phyloP scores from a whole-genome alignment of 2,888 invertebrate genomes.

The Drosophila paranaensis region DNA sequence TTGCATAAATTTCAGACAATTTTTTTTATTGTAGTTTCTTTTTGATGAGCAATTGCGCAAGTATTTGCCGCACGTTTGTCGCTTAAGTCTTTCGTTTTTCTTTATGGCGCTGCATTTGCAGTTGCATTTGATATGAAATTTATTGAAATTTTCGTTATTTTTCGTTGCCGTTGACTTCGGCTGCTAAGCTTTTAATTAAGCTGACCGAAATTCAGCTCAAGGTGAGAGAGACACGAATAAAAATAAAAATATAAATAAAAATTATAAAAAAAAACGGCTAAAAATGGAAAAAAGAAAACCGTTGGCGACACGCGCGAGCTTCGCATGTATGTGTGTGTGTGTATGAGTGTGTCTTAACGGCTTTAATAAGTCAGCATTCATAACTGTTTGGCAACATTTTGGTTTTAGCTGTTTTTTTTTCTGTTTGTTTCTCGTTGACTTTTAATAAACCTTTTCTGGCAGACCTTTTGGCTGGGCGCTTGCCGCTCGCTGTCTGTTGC shows the following conservation, averaged over 20 bases:
- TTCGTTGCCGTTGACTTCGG: constrained; percentile 16
- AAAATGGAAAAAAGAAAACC: constrained; percentile 57
- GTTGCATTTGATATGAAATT: constrained; percentile 56
- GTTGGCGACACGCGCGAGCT: constrained; percentile 56
- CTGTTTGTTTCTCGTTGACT: constrained; percentile 19
- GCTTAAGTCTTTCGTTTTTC: constrained; percentile 70
- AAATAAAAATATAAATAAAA: constrained; percentile 37
- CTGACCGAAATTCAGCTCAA: constrained; percentile 80
- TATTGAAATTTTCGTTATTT: constrained; percentile 56
- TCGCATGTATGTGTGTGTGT: background rate
- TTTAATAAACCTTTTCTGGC: constrained; percentile 23
- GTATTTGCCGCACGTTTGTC: constrained; percentile 55
- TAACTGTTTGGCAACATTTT: constrained; percentile 66
- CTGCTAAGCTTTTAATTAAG: constrained; percentile 69
- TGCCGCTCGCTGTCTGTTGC: constrained; percentile 11
- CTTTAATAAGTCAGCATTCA: constrained; percentile 54
- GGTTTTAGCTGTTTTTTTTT: constrained; percentile 39
- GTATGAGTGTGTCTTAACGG: constrained; percentile 47
- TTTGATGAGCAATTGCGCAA: constrained; percentile 65
- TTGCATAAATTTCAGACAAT: constrained; percentile 58
- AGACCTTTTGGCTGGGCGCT: constrained; percentile 16
- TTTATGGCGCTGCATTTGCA: constrained; percentile 42
- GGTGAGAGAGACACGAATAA: constrained; percentile 56
- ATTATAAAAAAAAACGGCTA: constrained; percentile 11
- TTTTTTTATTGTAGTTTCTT: constrained; percentile 11